These are phyloP conservation scores for Sandelia bainsii DNA, from an alignment of 2,797 vertebrate species.

Conservation along the genomic window DNA sequence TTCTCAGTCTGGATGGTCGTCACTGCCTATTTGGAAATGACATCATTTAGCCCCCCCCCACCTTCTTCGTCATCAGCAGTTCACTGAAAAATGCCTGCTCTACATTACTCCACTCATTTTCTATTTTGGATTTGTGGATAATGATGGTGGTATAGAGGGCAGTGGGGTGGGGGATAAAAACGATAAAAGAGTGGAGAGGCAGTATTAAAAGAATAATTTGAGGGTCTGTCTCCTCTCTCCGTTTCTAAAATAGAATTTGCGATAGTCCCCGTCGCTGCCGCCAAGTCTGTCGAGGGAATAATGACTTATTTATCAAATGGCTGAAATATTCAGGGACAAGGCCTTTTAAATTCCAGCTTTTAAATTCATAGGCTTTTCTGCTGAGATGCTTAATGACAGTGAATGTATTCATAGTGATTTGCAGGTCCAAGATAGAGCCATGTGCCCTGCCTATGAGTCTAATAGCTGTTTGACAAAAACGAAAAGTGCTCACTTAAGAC, in stretches of 20 bases:
- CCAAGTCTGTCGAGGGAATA: conserved; percentile 62
- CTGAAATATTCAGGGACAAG: conserved; percentile 74
- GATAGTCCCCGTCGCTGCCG: conserved; percentile 46
- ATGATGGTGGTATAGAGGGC: conserved; percentile 59
- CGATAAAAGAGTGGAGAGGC: conserved; percentile 56
- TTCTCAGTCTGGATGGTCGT: conserved; percentile 61
- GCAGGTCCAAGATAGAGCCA: conserved; percentile 34
- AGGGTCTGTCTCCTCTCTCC: conserved; percentile 50
- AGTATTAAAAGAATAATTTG: conserved; percentile 65
- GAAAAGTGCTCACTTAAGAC: conserved; percentile 1
- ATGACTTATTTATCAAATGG: conserved; percentile 79
- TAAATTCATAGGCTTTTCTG: conserved; percentile 66
- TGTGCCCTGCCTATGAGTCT: conserved; percentile 31
- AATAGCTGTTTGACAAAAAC: conserved; percentile 56
- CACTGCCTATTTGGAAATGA: conserved; percentile 63
- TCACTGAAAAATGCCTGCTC: conserved; percentile 52
- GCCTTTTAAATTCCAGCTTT: conserved; percentile 58
- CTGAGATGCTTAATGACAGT: conserved; percentile 68
- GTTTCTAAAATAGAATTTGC: conserved; percentile 68
- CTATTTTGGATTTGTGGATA: conserved; percentile 65
- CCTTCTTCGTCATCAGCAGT: conserved; percentile 27
- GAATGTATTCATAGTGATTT: conserved; percentile 65
- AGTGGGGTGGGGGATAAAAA: neutral
- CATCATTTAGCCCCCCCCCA: conserved; percentile 55
- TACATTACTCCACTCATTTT: conserved; percentile 55